Evolutionary conservation across 2,797 vertebrate species (phyloP).

Genomic region (Limosa lapponica): DNA sequence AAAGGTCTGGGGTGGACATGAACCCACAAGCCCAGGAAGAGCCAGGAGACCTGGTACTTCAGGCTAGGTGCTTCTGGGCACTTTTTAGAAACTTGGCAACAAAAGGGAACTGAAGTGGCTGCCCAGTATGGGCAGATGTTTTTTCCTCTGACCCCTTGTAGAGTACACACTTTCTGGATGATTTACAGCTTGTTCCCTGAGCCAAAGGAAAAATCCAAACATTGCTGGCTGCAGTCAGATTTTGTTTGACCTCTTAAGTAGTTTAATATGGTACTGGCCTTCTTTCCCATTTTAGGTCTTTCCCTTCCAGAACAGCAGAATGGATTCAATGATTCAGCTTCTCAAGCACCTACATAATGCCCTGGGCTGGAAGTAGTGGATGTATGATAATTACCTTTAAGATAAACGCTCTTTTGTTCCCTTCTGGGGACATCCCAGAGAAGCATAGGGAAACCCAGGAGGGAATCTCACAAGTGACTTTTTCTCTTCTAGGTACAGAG

Average conservation of each 20-base stretch:
- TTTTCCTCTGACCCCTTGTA: constrained; percentile 55
- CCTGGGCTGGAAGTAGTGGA: background rate
- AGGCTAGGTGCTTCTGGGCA: background rate
- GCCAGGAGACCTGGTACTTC: background rate
- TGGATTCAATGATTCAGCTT: background rate
- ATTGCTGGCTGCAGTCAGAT: constrained; percentile 29
- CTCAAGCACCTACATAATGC: background rate
- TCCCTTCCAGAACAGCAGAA: constrained; percentile 8
- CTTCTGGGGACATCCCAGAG: background rate
- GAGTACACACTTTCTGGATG: constrained; percentile 32
- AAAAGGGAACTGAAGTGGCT: background rate
- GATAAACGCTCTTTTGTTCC: background rate
- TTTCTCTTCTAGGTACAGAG: background rate
- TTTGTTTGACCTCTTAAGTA: constrained; percentile 61
- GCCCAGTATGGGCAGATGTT: constrained; percentile 31
- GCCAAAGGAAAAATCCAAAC: constrained; percentile 66
- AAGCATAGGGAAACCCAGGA: background rate
- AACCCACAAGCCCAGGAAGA: background rate
- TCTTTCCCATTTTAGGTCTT: constrained; percentile 53
- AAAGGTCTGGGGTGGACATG: background rate
- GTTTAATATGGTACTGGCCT: constrained; percentile 53
- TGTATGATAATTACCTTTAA: background rate
- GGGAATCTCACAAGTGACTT: background rate
- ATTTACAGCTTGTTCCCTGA: constrained; percentile 37
- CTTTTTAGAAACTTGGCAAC: constrained; percentile 38